Evolutionary conservation across 2,797 vertebrate species (phyloP).

Genomic region (Hyperoplus immaculatus): DNA sequence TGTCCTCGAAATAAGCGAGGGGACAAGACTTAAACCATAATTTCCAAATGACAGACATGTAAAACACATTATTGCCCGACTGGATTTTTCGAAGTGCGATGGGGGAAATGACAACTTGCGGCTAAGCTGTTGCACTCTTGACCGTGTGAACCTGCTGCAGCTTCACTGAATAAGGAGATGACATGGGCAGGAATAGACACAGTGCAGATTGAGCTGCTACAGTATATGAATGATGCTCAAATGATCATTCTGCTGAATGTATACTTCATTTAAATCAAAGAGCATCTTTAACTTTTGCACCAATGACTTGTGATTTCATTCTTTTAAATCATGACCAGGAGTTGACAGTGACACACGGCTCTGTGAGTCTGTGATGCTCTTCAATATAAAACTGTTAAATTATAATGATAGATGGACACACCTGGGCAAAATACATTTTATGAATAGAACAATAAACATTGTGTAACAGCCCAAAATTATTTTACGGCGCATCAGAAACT

Average conservation of each 20-base stretch:
- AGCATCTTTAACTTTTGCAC: background rate
- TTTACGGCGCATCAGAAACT: no score
- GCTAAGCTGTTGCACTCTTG: background rate
- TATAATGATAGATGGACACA: no score
- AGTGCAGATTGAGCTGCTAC: background rate
- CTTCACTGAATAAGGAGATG: no score
- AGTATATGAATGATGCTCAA: background rate
- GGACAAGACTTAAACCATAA: conserved; percentile 59
- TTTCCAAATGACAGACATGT: conserved; percentile 56
- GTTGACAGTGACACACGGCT: no score
- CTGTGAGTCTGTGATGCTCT: no score
- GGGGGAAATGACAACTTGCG: conserved; percentile 49
- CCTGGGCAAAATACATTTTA: no score
- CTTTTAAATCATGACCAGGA: no score
- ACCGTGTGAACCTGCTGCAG: conserved; percentile 24
- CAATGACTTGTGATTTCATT: no score
- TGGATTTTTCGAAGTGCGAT: conserved; percentile 44
- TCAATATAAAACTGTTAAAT: background rate
- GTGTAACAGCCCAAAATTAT: no score
- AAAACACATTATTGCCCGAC: conserved; percentile 51
- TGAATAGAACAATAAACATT: no score
- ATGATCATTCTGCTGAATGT: background rate
- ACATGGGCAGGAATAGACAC: conserved; percentile 1
- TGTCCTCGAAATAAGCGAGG: conserved; percentile 69
- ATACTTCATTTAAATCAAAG: background rate